These are phyloP conservation scores for Microctonus aethiopoides DNA, from an alignment of 2,888 invertebrate genomes.

Conservation along the genomic window DNA sequence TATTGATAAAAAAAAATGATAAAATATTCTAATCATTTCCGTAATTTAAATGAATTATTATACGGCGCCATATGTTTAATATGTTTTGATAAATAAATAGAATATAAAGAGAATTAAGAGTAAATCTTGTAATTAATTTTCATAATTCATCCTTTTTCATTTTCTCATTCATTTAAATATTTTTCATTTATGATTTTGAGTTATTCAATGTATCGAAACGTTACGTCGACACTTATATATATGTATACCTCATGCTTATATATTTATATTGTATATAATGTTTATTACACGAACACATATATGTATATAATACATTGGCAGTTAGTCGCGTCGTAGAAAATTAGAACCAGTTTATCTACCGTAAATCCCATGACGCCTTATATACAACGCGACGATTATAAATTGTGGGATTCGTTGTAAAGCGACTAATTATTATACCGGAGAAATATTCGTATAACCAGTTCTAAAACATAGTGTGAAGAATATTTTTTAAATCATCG, in stretches of 20 bases:
- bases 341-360: conserved; percentile 45
- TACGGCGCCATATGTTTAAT: not conserved
- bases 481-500: not conserved
- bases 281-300: not conserved
- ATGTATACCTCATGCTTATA: no score
- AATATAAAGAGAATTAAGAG: no score
- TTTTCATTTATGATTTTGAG: conserved; percentile 30
- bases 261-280: no score
- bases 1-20: no score
- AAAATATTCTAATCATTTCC: not conserved
- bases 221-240: conserved; percentile 10
- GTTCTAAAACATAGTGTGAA: conserved; percentile 29
- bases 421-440: conserved; percentile 45
- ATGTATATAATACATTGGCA: not conserved
- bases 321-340: conserved; percentile 29
- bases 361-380: conserved; percentile 34
- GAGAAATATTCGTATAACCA: conserved; percentile 41
- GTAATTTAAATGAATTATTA: not conserved
- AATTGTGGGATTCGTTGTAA: conserved; percentile 46
- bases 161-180: conserved; percentile 17
- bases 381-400: conserved; percentile 38
- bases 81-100: not conserved
- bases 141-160: not conserved
- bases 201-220: conserved; percentile 12
- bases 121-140: not conserved